Percentiles rank a stretch among this genome's conserved stretches.
Conservation (phyloP, 2,888 invertebrate species). For the Drosophila austrosaltans region DNA sequence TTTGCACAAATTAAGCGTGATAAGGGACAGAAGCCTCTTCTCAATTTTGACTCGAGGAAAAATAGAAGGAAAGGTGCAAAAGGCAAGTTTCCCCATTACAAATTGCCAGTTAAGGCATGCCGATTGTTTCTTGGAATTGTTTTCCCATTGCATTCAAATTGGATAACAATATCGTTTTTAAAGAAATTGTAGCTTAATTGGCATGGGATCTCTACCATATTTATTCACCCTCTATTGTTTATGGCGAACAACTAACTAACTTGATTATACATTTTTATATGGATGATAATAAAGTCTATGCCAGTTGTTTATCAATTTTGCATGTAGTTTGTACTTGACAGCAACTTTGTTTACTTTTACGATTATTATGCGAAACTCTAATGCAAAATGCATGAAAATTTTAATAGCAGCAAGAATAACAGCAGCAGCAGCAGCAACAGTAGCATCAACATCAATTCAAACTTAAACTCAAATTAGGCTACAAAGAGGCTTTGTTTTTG, state of each 20-base stretch:
- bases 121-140: slow-evolving; percentile 55
- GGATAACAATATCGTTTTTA: slow-evolving; percentile 30
- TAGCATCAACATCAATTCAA: slow-evolving; percentile 24
- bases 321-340: slow-evolving; percentile 23
- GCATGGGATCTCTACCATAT: neutral
- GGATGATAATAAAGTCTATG: slow-evolving; percentile 14
- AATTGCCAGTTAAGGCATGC: slow-evolving; percentile 62
- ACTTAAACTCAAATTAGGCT: slow-evolving; percentile 62
- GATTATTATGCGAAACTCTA: slow-evolving; percentile 48
- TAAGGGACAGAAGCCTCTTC: slow-evolving; percentile 43
- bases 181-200: slow-evolving; percentile 5
- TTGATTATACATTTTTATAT: neutral
- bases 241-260: slow-evolving; percentile 1
- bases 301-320: slow-evolving; percentile 40
- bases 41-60: slow-evolving; percentile 59
- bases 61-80: neutral
- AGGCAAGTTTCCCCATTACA: slow-evolving; percentile 40
- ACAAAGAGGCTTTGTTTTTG: slow-evolving; percentile 67
- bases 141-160: slow-evolving; percentile 35
- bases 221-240: neutral
- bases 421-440: slow-evolving; percentile 15
- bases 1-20: slow-evolving; percentile 66
- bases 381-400: slow-evolving; percentile 59
- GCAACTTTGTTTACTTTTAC: slow-evolving; percentile 22
- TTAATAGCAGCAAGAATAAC: slow-evolving; percentile 24